Evolutionary conservation across 2,797 vertebrate species (phyloP).

Genomic region (Poecilia gillii): DNA sequence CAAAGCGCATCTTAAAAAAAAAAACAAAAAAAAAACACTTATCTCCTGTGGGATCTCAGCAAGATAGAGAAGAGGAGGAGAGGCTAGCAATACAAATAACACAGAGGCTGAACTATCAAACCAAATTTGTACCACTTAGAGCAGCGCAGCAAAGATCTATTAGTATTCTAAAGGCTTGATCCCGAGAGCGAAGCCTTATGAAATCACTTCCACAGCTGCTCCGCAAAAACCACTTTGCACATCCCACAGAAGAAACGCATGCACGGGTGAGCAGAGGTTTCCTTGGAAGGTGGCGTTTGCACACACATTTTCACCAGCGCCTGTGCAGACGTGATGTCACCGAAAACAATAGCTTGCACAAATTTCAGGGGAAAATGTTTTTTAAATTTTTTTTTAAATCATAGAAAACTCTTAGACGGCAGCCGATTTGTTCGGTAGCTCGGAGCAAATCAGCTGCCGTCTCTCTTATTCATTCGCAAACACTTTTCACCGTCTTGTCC

Average conservation of each 20-base stretch:
- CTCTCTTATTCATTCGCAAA: conserved; percentile 6
- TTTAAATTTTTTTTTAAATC: background rate
- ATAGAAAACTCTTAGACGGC: conserved; percentile 20
- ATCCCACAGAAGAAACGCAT: conserved; percentile 42
- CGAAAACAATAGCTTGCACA: conserved; percentile 37
- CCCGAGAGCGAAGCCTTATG: conserved; percentile 59
- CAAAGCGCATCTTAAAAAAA: conserved; percentile 41
- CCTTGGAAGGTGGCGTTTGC: conserved; percentile 31
- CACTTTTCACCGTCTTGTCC: conserved; percentile 4
- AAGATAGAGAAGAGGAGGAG: conserved; percentile 43
- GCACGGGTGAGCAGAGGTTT: conserved; percentile 31
- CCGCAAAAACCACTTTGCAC: conserved; percentile 57
- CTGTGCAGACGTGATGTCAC: conserved; percentile 14
- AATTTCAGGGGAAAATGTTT: background rate
- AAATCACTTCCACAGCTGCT: conserved; percentile 63
- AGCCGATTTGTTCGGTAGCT: conserved; percentile 1
- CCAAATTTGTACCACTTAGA: conserved; percentile 71
- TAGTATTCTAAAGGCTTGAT: conserved; percentile 70
- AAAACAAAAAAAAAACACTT: conserved; percentile 11
- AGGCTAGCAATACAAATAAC: conserved; percentile 70
- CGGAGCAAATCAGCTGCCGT: conserved; percentile 12
- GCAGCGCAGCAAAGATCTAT: conserved; percentile 51
- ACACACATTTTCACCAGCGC: conserved; percentile 41
- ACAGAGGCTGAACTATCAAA: conserved; percentile 76
- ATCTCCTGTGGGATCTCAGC: conserved; percentile 64